These are phyloP conservation scores for Marmota flaviventris DNA, from an alignment of 2,113 vertebrate genomes.

Conservation along the genomic window DNA sequence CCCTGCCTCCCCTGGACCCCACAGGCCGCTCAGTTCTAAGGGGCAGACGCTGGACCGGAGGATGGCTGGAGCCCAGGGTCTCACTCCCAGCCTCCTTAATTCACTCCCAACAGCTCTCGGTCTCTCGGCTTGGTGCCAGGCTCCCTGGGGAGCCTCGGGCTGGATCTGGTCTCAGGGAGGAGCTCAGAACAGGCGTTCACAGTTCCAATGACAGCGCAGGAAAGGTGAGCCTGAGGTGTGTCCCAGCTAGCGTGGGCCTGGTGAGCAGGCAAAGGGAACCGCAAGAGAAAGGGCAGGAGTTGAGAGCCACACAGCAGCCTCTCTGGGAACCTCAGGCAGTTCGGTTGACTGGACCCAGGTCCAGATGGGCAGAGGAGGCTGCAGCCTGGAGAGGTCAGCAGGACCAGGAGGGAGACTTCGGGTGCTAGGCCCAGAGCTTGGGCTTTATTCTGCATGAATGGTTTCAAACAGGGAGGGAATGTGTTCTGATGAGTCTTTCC, in stretches of 20 bases:
- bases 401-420: neutral
- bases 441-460: neutral
- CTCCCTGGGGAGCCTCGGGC: neutral
- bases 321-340: neutral
- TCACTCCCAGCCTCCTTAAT: neutral
- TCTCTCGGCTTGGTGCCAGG: accelerated
- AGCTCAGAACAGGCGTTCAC: neutral
- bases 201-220: neutral
- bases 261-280: neutral
- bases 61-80: neutral
- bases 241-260: neutral
- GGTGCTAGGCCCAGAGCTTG: neutral
- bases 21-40: neutral
- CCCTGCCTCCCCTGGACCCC: no score
- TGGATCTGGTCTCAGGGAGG: neutral
- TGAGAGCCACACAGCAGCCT: neutral
- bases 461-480: neutral
- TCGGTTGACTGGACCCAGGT: neutral
- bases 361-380: neutral
- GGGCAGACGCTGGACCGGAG: neutral
- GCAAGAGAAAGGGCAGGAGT: neutral
- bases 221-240: no score
- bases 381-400: neutral
- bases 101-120: neutral
- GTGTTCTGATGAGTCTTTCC: neutral